Percentiles rank a stretch among this genome's conserved stretches.
These are phyloP conservation scores for Micromussa lordhowensis DNA, from an alignment of 92 coral and sea anemone genomes.

Conservation along the genomic window DNA sequence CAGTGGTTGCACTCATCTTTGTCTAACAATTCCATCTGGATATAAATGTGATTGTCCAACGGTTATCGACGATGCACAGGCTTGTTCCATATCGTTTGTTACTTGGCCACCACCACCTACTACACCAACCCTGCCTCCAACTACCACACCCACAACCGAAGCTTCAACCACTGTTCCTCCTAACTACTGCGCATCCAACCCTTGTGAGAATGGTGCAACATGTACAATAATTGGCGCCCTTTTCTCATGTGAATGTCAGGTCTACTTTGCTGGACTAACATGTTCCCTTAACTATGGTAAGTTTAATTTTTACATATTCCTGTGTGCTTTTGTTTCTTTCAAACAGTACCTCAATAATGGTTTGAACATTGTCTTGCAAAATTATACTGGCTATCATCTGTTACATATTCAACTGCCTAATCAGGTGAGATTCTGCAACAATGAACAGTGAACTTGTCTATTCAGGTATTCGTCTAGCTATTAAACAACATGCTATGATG, in stretches of 20 bases:
- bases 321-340: neutral
- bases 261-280: neutral
- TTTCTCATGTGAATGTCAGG: neutral
- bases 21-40: constrained; percentile 52
- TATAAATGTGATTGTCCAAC: constrained; percentile 16
- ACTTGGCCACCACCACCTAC: constrained; percentile 28
- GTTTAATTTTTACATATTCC: neutral
- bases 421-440: neutral
- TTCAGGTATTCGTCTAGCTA: too few relatives aligned
- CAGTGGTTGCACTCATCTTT: constrained; percentile 73
- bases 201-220: constrained; percentile 15
- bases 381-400: neutral
- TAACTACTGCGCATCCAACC: neutral
- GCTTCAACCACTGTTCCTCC: neutral
- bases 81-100: neutral
- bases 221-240: neutral
- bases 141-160: neutral
- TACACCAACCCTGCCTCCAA: neutral
- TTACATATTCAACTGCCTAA: neutral
- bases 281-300: neutral
- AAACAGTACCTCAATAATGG: too few relatives aligned
- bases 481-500: too few relatives aligned
- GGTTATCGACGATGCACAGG: constrained; percentile 4
- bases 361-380: neutral
- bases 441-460: neutral